phyloP scores from a whole-genome alignment of 1,140 invertebrate species.

The Sinella curviseta region DNA sequence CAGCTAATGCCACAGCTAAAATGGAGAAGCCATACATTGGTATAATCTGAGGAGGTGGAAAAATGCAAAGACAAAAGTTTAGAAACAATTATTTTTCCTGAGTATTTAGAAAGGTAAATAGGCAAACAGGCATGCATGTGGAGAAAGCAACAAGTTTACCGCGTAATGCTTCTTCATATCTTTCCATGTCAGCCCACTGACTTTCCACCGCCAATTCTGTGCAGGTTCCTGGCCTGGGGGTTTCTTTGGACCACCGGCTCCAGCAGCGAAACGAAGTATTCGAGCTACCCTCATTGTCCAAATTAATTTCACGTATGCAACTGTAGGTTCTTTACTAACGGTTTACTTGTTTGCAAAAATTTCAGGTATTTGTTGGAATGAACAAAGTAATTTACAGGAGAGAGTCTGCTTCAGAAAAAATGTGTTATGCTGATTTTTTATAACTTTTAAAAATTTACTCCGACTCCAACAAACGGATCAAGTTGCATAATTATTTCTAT shows the following conservation, averaged over 20 bases:
- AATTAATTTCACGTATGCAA: too few species aligned
- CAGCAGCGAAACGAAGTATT: not conserved
- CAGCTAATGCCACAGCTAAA: not conserved
- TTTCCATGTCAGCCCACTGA: not conserved
- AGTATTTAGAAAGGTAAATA: not conserved
- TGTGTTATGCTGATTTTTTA: too few species aligned
- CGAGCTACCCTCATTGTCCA: not conserved
- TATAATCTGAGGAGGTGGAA: not conserved
- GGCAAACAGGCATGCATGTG: too few species aligned
- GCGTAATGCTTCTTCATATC: not conserved
- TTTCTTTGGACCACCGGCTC: not conserved
- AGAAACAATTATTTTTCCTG: not conserved
- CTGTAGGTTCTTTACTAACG: too few species aligned
- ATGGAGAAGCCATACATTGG: not conserved
- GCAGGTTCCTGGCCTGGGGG: not conserved
- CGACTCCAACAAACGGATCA: too few species aligned
- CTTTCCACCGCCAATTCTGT: not conserved
- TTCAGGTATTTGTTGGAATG: too few species aligned
- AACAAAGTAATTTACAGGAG: too few species aligned
- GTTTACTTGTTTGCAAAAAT: too few species aligned
- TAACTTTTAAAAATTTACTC: too few species aligned
- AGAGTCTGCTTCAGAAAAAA: too few species aligned
- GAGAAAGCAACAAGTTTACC: not conserved
- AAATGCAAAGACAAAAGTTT: not conserved
- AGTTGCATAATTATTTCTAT: too few species aligned